A percentile compares a stretch with the other conserved stretches of the same genome.
These are phyloP conservation scores for Zapornia atra DNA, from an alignment of 2,113 vertebrate species.

Conservation along the genomic window DNA sequence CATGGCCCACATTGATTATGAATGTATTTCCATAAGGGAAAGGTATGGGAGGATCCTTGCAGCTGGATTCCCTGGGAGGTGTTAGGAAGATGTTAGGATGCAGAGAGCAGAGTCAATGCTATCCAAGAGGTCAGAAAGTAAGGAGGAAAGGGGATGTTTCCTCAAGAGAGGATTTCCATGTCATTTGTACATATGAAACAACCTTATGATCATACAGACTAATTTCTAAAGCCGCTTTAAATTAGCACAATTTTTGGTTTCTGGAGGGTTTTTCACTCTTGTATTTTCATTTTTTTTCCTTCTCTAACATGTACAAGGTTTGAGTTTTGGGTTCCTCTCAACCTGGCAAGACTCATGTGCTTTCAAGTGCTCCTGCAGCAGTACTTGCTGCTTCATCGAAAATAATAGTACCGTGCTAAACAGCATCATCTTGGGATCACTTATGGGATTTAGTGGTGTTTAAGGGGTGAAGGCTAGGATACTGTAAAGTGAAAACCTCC, in stretches of 20 bases:
- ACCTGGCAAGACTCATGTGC: not conserved
- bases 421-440: not conserved
- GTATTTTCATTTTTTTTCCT: not conserved
- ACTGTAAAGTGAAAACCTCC: not conserved
- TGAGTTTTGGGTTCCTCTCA: not conserved
- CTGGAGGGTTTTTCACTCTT: not conserved
- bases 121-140: not conserved
- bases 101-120: not conserved
- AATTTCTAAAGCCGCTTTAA: not conserved
- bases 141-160: not conserved
- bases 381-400: conserved; percentile 43
- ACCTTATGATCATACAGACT: not conserved
- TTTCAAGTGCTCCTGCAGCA: not conserved
- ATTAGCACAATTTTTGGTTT: accelerated
- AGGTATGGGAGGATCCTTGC: not conserved
- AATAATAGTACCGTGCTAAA: conserved; percentile 30
- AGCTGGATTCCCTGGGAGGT: not conserved
- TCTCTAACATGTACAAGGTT: not conserved
- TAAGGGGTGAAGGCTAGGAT: not conserved
- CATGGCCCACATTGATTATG: not conserved
- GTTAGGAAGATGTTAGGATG: not conserved
- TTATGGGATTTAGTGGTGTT: not conserved
- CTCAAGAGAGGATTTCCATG: not conserved
- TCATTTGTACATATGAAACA: not conserved
- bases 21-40: not conserved